Conservation (phyloP, 2,113 vertebrate genomes). For the Protobothrops flavoviridis region DNA sequence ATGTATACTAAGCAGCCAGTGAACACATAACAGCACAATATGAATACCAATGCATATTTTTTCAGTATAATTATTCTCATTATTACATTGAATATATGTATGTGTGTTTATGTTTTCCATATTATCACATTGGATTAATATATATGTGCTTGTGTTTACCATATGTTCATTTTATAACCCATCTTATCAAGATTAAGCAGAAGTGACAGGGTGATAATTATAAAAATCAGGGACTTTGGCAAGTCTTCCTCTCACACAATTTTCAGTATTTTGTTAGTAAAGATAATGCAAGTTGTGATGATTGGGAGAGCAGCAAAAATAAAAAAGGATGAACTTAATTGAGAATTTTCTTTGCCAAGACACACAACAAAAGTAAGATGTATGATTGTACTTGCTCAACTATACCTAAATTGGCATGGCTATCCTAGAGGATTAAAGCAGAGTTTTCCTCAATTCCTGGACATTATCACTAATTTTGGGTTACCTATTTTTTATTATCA, state of each 20-base stretch:
- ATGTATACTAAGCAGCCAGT: not conserved
- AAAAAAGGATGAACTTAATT: not conserved
- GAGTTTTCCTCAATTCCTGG: not conserved
- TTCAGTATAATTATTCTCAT: conserved; percentile 1
- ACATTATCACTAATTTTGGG: not conserved
- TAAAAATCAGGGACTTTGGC: conserved; percentile 53
- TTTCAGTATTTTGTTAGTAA: conserved; percentile 35
- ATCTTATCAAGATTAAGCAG: conserved; percentile 50
- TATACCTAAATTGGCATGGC: not conserved
- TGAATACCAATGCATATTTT: conserved; percentile 18
- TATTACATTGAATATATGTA: conserved; percentile 12
- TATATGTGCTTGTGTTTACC: not conserved
- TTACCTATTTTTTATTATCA: not conserved
- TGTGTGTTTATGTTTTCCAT: conserved; percentile 10
- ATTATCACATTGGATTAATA: conserved; percentile 35
- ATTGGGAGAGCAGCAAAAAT: conserved; percentile 25
- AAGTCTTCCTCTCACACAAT: conserved; percentile 15
- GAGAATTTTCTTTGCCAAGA: not conserved
- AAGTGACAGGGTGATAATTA: conserved; percentile 50
- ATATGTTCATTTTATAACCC: conserved; percentile 4
- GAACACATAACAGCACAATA: conserved; percentile 38
- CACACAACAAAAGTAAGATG: not conserved
- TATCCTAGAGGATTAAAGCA: not conserved
- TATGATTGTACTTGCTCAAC: not conserved
- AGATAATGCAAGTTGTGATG: conserved; percentile 14